These are phyloP conservation scores for Trididemnum clinides DNA, from an alignment of 23 tunicate species.

Conservation along the genomic window DNA sequence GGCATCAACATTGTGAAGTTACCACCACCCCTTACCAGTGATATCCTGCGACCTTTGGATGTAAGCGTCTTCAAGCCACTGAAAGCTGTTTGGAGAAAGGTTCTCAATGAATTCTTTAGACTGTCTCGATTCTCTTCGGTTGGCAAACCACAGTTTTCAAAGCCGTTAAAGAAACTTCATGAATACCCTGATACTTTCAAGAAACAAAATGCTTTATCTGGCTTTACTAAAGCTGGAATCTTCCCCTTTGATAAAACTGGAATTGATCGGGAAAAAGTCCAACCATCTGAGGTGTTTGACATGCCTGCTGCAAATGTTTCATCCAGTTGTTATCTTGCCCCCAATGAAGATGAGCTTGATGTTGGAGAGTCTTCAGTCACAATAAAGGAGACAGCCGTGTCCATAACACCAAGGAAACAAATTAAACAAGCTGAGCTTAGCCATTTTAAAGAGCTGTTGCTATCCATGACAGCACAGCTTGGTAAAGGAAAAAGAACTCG, in stretches of 20 bases:
- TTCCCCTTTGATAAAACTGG: constrained; percentile 9
- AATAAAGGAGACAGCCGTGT: background rate
- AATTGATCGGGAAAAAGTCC: background rate
- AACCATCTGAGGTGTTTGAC: background rate
- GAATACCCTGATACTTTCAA: background rate
- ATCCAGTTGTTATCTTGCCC: background rate
- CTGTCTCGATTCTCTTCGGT: background rate
- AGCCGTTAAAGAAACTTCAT: background rate
- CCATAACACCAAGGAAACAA: no score
- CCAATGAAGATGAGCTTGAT: no score
- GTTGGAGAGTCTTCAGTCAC: no score
- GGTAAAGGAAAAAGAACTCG: no score
- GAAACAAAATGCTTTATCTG: background rate
- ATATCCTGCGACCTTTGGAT: background rate
- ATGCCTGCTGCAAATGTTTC: background rate
- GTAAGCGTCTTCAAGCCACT: background rate
- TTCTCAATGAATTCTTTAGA: background rate
- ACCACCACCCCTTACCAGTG: background rate
- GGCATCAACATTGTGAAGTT: background rate
- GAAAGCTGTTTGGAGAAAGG: background rate
- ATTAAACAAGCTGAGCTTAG: no score
- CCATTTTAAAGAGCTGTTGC: no score
- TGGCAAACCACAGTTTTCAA: background rate
- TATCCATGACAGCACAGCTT: no score
- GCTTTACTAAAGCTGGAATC: background rate